A percentile compares a stretch with the other conserved stretches of the same genome.
These are phyloP conservation scores for Phengaris arion DNA, from an alignment of 2,888 invertebrate species.

Conservation along the genomic window DNA sequence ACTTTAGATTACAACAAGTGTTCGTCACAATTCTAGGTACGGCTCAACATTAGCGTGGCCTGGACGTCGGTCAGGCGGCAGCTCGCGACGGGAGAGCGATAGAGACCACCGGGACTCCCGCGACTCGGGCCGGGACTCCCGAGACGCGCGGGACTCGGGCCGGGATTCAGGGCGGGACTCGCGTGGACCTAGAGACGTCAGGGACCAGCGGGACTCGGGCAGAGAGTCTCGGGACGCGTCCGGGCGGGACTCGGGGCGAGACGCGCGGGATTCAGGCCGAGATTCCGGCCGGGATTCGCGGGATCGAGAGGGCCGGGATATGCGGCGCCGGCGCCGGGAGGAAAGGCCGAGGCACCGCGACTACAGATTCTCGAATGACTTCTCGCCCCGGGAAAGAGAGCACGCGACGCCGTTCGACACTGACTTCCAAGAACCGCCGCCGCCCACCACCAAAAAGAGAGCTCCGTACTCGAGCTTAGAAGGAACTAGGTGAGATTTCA, in stretches of 20 bases:
- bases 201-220: conserved; percentile 49
- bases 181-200: conserved; percentile 59
- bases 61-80: conserved; percentile 47
- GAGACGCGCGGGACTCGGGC: conserved; percentile 38
- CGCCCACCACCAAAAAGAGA: conserved; percentile 58
- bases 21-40: conserved; percentile 48
- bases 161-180: conserved; percentile 52
- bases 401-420: conserved; percentile 81
- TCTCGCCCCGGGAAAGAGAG: conserved; percentile 75
- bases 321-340: conserved; percentile 45
- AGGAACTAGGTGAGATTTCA: conserved; percentile 58
- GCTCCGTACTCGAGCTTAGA: conserved; percentile 64
- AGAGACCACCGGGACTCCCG: conserved; percentile 42
- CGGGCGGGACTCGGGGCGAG: conserved; percentile 51
- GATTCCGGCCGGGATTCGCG: conserved; percentile 49
- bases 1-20: neutral
- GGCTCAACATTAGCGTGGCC: conserved; percentile 67
- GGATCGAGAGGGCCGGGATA: conserved; percentile 51
- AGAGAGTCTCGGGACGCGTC: conserved; percentile 48
- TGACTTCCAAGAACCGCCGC: conserved; percentile 76
- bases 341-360: conserved; percentile 45
- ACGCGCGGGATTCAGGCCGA: conserved; percentile 44
- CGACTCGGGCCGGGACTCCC: conserved; percentile 37
- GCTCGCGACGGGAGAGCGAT: conserved; percentile 46
- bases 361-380: conserved; percentile 82